Evolutionary conservation across 1,140 invertebrate genomes (phyloP).

Genomic region (Tetramorium parvispinum): DNA sequence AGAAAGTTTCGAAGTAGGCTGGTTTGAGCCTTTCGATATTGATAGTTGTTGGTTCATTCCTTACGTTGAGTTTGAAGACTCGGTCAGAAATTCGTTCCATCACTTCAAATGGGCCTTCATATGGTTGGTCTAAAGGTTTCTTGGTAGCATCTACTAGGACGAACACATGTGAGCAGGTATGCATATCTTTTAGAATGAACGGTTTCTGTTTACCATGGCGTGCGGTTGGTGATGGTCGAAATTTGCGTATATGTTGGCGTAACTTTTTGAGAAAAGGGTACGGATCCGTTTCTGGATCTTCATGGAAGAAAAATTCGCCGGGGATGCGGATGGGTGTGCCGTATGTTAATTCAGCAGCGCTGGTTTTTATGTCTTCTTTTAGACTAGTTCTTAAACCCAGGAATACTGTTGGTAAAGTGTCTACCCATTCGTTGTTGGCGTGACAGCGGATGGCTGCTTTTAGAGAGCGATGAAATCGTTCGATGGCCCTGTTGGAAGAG

Average conservation of each 20-base stretch:
- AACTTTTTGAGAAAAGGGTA: background rate
- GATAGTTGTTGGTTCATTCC: no score
- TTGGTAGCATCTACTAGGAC: background rate
- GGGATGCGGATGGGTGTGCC: background rate
- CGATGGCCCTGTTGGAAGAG: background rate
- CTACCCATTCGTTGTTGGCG: background rate
- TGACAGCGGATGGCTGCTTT: constrained; percentile 40
- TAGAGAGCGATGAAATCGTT: background rate
- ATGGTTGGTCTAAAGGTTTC: background rate
- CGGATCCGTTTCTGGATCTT: background rate
- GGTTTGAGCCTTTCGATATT: no score
- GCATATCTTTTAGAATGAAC: constrained; percentile 11
- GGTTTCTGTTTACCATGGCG: background rate
- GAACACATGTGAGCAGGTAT: constrained; percentile 7
- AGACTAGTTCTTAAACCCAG: background rate
- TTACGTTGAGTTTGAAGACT: no score
- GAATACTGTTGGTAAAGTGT: background rate
- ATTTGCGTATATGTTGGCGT: background rate
- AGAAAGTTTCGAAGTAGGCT: no score
- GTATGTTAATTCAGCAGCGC: background rate
- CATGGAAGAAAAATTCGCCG: constrained; percentile 12
- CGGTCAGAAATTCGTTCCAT: no score
- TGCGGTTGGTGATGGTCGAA: background rate
- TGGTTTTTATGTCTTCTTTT: constrained; percentile 15
- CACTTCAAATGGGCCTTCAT: no score